Percentiles rank a stretch among this genome's conserved stretches.
Conservation (phyloP, 2,797 vertebrate species). For the Pipistrellus nathusii region DNA sequence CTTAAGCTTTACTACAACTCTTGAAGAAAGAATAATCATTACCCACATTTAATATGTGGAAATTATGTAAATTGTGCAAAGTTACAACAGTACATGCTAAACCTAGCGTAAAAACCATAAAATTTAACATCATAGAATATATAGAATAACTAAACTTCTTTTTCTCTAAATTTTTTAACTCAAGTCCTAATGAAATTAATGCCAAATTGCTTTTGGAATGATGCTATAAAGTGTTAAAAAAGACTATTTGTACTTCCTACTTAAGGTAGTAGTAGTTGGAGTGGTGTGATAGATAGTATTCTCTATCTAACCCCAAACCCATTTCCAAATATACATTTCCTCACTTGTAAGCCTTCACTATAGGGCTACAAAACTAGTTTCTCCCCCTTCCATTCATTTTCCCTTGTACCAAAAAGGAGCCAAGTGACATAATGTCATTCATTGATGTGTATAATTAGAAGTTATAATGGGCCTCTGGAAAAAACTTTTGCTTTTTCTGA, state of each 20-base stretch:
- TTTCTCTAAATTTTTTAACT: background rate
- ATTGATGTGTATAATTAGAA: background rate
- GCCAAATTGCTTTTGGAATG: background rate
- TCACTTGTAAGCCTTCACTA: background rate
- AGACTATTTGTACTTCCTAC: background rate
- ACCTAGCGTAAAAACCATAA: background rate
- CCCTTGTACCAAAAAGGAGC: background rate
- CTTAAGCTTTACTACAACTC: background rate
- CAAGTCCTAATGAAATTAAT: slow-evolving; percentile 9
- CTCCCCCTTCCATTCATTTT: background rate
- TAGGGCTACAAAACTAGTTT: background rate
- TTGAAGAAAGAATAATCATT: background rate
- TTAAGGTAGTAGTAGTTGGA: background rate
- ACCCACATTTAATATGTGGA: background rate
- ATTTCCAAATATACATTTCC: background rate
- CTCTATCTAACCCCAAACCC: background rate
- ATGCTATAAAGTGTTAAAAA: background rate
- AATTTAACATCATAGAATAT: background rate
- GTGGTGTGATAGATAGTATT: background rate
- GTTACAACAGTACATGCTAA: background rate
- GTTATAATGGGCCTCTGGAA: background rate
- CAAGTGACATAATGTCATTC: background rate
- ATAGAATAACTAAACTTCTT: background rate
- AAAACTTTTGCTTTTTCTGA: background rate
- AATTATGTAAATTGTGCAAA: background rate